Evolutionary conservation across 2,797 vertebrate genomes (phyloP).

Genomic region (Pangasius krempfi): DNA sequence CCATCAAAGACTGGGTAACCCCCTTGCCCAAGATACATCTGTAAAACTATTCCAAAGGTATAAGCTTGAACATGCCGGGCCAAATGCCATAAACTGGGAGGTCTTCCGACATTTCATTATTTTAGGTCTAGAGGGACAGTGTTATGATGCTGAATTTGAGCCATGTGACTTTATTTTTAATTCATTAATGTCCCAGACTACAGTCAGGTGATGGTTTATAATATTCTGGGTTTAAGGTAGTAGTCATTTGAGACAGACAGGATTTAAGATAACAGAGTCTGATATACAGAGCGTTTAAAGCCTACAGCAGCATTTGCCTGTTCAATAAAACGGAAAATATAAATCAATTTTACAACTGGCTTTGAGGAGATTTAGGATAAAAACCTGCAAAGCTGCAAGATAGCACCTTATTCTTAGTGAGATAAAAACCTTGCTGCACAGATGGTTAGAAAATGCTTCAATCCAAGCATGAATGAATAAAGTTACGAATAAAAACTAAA

Average conservation of each 20-base stretch:
- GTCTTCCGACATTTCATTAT: background rate
- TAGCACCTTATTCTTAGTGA: background rate
- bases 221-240: background rate
- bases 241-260: background rate
- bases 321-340: background rate
- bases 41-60: background rate
- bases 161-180: background rate
- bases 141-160: background rate
- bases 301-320: background rate
- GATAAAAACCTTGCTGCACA: constrained; percentile 8
- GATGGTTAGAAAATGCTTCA: background rate
- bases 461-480: background rate
- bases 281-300: constrained; percentile 8
- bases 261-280: constrained; percentile 16
- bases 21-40: constrained; percentile 39
- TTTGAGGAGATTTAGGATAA: constrained; percentile 18
- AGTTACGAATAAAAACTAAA: background rate
- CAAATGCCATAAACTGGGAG: background rate
- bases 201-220: background rate
- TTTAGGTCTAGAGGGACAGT: background rate
- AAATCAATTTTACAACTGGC: background rate
- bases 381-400: constrained; percentile 2
- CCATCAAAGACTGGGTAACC: constrained; percentile 62
- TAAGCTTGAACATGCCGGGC: background rate
- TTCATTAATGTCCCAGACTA: background rate